Evolutionary conservation across 1,140 invertebrate genomes (phyloP).

Genomic region (Mesaphorura yosii): DNA sequence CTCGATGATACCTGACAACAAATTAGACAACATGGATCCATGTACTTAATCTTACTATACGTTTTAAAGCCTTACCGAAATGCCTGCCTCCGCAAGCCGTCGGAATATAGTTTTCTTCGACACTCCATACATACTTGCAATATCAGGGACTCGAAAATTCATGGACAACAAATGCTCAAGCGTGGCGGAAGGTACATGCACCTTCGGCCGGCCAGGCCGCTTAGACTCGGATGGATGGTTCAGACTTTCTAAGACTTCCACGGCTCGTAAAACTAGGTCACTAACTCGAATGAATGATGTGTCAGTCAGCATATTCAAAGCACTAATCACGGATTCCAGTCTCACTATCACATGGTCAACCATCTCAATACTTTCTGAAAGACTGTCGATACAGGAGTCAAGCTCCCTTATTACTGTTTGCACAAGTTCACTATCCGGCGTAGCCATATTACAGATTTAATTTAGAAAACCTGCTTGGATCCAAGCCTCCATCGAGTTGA

Average conservation of each 20-base stretch:
- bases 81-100: not conserved
- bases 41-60: not conserved
- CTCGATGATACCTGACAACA: not conserved
- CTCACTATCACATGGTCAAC: not conserved
- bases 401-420: no score
- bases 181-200: not conserved
- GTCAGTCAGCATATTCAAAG: not conserved
- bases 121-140: constrained; percentile 7
- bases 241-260: not conserved
- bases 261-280: not conserved
- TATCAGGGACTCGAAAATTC: not conserved
- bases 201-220: not conserved
- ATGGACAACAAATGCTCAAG: constrained; percentile 2
- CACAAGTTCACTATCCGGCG: no score
- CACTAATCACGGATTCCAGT: not conserved
- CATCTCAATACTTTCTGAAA: no score
- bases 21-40: not conserved
- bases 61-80: constrained; percentile 2
- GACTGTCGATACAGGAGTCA: no score
- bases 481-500: no score
- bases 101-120: constrained; percentile 4
- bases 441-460: no score
- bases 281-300: not conserved
- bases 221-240: not conserved
- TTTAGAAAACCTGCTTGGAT: no score